Evolutionary conservation across 2,888 invertebrate species (phyloP).

Genomic region (Noctua pronuba): DNA sequence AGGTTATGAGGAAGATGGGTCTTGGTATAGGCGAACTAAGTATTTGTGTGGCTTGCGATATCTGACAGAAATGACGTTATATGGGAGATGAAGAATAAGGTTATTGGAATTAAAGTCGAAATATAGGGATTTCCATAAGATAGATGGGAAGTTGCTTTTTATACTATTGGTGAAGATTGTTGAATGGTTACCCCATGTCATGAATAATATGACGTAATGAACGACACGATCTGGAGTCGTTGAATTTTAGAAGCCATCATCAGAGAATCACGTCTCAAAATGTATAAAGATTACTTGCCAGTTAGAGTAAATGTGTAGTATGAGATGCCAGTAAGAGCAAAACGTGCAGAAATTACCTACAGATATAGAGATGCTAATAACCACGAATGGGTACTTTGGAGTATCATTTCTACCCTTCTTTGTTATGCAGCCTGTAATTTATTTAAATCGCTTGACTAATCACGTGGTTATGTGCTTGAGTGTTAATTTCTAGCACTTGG

Average conservation of each 20-base stretch:
- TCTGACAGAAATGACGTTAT: neutral
- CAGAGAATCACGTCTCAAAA: neutral
- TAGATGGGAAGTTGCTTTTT: neutral
- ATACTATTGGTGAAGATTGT: neutral
- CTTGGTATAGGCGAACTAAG: conserved; percentile 10
- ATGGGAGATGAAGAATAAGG: neutral
- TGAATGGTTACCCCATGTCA: neutral
- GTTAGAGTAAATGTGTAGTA: neutral
- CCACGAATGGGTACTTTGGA: neutral
- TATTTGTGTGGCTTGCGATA: conserved; percentile 10
- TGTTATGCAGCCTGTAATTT: neutral
- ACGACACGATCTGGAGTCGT: neutral
- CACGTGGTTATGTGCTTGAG: neutral
- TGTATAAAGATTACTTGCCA: neutral
- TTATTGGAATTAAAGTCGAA: neutral
- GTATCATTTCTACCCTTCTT: neutral
- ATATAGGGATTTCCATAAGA: neutral
- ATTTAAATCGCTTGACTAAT: conserved; percentile 9
- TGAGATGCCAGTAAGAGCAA: neutral
- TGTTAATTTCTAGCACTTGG: too few relatives aligned
- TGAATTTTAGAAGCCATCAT: neutral
- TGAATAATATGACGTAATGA: neutral
- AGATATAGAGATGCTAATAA: neutral
- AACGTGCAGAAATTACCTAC: neutral
- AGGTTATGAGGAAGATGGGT: conserved; percentile 20